A percentile compares a stretch with the other conserved stretches of the same genome.
phyloP scores from a whole-genome alignment of 2,113 vertebrate species.

The Lepus americanus region DNA sequence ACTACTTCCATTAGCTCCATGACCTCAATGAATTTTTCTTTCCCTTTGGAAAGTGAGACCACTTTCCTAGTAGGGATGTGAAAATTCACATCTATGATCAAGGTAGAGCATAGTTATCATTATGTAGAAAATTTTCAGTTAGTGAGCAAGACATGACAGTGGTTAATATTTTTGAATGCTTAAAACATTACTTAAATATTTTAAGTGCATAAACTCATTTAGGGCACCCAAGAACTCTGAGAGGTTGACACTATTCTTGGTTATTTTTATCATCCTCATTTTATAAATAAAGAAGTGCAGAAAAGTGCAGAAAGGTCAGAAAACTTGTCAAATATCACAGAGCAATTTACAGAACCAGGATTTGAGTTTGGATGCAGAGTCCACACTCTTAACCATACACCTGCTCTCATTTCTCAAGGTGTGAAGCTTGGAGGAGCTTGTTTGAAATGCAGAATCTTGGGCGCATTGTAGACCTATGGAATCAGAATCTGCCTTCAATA shows the following conservation, averaged over 20 bases:
- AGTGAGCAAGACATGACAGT: not conserved
- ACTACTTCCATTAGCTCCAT: not conserved
- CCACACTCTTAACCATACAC: not conserved
- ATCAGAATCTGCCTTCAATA: slow-evolving; percentile 53
- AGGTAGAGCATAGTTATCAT: slow-evolving; percentile 23
- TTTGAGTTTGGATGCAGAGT: slow-evolving; percentile 43
- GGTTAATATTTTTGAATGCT: slow-evolving; percentile 27
- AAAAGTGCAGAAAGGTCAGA: slow-evolving; percentile 21
- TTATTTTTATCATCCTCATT: slow-evolving; percentile 41
- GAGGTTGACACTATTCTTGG: slow-evolving; percentile 6
- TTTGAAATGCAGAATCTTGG: slow-evolving; percentile 46
- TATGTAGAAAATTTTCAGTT: slow-evolving; percentile 21
- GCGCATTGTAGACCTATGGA: not conserved
- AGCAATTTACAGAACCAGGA: not conserved
- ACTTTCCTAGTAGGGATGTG: slow-evolving; percentile 26
- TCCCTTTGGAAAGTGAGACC: slow-evolving; percentile 8
- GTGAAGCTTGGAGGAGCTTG: not conserved
- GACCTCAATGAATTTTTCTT: slow-evolving; percentile 47
- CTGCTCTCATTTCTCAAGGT: not conserved
- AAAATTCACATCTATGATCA: slow-evolving; percentile 50
- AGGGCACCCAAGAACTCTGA: not conserved
- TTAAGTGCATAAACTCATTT: slow-evolving; percentile 51
- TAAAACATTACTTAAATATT: slow-evolving; percentile 45
- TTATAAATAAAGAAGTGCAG: slow-evolving; percentile 44
- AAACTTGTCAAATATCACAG: slow-evolving; percentile 33